phyloP scores from a whole-genome alignment of 2,113 vertebrate genomes.

The Cercocebus atys region DNA sequence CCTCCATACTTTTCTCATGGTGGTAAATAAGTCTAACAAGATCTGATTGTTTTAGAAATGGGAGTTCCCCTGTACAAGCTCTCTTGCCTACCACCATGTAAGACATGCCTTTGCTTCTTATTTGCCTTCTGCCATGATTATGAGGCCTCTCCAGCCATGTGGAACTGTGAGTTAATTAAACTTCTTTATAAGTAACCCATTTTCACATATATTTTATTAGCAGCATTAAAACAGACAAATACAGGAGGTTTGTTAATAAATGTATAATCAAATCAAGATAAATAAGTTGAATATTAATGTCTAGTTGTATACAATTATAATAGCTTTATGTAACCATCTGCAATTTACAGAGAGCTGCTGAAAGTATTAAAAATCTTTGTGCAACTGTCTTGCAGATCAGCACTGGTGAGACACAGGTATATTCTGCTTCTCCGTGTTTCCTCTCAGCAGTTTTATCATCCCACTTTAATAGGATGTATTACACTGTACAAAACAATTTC shows the following conservation, averaged over 20 bases:
- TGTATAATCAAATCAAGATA: background rate
- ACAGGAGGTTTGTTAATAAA: background rate
- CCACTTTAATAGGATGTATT: background rate
- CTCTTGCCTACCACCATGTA: too few relatives aligned
- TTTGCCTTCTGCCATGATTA: too few relatives aligned
- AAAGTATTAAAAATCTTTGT: background rate
- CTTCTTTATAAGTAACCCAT: too few relatives aligned
- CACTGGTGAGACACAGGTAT: background rate
- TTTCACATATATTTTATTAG: too few relatives aligned
- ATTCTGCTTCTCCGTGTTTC: background rate
- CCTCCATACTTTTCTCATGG: too few relatives aligned
- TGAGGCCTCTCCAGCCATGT: too few relatives aligned
- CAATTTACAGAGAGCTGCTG: background rate
- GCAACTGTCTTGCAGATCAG: rapidly evolving
- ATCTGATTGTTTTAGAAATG: too few relatives aligned
- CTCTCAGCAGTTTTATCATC: background rate
- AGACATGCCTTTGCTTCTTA: too few relatives aligned
- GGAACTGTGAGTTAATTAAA: too few relatives aligned
- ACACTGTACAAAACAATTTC: background rate
- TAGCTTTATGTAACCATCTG: background rate
- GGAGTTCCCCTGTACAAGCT: too few relatives aligned
- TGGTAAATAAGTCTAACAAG: too few relatives aligned
- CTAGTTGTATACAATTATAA: background rate
- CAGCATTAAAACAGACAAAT: too few relatives aligned
- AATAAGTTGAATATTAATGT: background rate